A percentile compares a stretch with the other conserved stretches of the same genome.
phyloP scores from a whole-genome alignment of 23 tunicate genomes.

The Phallusia fumigata region DNA sequence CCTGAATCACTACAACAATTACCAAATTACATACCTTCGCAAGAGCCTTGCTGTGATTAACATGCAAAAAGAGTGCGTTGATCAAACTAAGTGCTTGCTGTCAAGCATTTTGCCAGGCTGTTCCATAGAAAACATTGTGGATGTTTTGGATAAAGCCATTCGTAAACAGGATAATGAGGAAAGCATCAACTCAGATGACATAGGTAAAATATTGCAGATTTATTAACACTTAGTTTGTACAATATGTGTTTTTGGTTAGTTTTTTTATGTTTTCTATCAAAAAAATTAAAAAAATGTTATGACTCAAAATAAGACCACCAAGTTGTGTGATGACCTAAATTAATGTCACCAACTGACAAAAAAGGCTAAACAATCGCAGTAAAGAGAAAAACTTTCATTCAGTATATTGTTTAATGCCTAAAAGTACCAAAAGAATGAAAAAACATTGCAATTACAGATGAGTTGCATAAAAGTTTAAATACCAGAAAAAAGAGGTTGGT shows the following conservation, averaged over 20 bases:
- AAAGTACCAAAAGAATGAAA: background rate
- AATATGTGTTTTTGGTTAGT: no score
- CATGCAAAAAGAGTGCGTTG: conserved; percentile 17
- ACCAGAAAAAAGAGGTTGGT: conserved; percentile 44
- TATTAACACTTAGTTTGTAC: background rate
- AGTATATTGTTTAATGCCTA: no score
- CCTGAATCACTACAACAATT: conserved; percentile 65
- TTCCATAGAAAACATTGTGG: conserved; percentile 4
- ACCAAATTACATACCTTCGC: conserved; percentile 66
- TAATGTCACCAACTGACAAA: no score
- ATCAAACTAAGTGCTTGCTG: conserved; percentile 41
- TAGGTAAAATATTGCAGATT: background rate
- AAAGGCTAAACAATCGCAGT: no score
- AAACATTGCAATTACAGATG: background rate
- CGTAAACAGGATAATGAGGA: background rate
- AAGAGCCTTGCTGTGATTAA: conserved; percentile 28
- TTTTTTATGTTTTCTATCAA: no score
- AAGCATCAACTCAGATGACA: background rate
- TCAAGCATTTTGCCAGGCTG: background rate
- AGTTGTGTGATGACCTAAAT: no score
- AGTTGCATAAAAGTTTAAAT: background rate
- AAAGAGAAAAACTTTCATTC: no score
- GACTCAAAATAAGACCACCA: no score
- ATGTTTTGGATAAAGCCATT: conserved; percentile 21
- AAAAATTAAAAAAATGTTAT: no score